These are phyloP conservation scores for Natator depressus DNA, from an alignment of 2,113 vertebrate genomes.

Conservation along the genomic window DNA sequence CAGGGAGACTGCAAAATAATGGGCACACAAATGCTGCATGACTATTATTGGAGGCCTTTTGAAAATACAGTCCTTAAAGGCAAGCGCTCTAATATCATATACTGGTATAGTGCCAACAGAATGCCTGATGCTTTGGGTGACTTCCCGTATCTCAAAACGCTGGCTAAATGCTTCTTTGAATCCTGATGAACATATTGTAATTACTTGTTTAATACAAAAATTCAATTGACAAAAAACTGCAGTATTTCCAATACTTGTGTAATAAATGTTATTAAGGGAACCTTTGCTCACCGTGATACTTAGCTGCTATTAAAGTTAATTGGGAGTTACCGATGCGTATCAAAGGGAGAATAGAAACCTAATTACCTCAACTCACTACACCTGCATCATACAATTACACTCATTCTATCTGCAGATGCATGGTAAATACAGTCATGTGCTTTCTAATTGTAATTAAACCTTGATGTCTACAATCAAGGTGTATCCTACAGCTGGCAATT, in stretches of 20 bases:
- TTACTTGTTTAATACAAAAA: background rate
- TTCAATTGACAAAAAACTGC: background rate
- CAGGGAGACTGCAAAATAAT: background rate
- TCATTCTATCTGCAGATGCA: conserved; percentile 62
- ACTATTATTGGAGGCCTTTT: background rate
- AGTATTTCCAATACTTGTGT: background rate
- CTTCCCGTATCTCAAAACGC: background rate
- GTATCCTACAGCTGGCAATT: conserved; percentile 55
- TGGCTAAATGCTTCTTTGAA: background rate
- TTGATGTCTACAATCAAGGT: conserved; percentile 63
- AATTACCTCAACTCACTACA: conserved; percentile 69
- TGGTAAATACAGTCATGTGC: conserved; percentile 61
- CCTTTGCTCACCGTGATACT: conserved; percentile 12
- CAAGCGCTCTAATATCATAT: background rate
- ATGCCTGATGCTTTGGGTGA: background rate
- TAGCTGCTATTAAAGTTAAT: conserved; percentile 57
- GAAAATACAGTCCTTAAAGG: background rate
- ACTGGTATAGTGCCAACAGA: background rate
- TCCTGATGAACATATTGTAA: background rate
- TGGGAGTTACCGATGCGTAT: conserved; percentile 66
- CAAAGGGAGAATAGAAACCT: conserved; percentile 65
- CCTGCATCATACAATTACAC: conserved; percentile 70
- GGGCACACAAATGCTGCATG: background rate
- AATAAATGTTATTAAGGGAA: conserved; percentile 40
- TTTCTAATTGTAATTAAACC: conserved; percentile 69